Evolutionary conservation across 2,888 invertebrate species (phyloP), one percentile per base, ranked within the genome.

Genomic region (Argynnis bischoffii): DNA sequence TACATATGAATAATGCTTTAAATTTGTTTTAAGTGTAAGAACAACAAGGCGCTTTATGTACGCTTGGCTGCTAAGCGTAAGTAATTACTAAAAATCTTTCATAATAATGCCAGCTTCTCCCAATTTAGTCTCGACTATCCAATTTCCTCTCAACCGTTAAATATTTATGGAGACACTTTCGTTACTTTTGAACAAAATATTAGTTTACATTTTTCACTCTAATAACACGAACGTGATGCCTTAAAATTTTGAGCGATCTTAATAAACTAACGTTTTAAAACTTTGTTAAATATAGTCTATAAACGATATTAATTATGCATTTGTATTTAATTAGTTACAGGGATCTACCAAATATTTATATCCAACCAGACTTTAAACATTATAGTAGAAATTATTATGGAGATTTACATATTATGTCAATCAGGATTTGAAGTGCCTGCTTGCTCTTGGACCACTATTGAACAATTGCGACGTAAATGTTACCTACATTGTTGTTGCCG

Each of bases 161-260:
- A 88, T 87, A 87, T 88, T 88, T 85, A 88, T 87, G 85, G 86
- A 83, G 76, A 78, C 73, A 85, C 81, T 87, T 86, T 84, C 61
- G 55, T 69, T 61, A 64, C 61, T 53, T 65, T 68, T n/a, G 55
- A 56, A 51, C 51, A 47, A 77, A 71, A 70, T 74, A 74, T 74
- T 70, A 67, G 72, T 72, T 77, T 71, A 72, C 73, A 71, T 69
- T 69, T 72, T 72, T 71, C 66, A 65, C 64, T 46, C 11, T 5
- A n/a, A 18, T 16, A 31, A 50, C 47, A 31, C 3, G 26, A 48
- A 57, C 47, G 15, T 21, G 18, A 18, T 18, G 14, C 14, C 18
- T 56, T 18, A 18, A 18, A 11, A 15, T 56, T 56, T 13, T n/a
- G 11, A 56, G 35, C 16, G 18, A 31, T 55, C 50, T 8, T n/a